These are phyloP conservation scores for Apoderus coryli DNA, from an alignment of 2,888 invertebrate genomes.

Conservation along the genomic window DNA sequence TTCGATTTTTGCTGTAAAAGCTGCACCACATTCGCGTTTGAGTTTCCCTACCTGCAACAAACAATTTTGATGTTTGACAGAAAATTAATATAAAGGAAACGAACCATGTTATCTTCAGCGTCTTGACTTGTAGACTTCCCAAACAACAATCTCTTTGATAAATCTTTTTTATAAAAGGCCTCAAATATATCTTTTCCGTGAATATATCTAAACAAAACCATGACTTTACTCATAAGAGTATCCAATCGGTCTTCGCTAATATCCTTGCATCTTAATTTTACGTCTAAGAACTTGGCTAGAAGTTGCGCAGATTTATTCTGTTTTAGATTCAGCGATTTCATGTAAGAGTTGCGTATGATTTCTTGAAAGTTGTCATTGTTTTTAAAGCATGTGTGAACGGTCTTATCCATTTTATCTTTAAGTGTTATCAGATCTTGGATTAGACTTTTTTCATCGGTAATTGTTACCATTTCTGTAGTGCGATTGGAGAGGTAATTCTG, in stretches of 20 bases:
- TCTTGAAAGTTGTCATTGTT: constrained; percentile 73
- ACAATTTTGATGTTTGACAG: too few species aligned
- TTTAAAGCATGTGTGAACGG: constrained; percentile 76
- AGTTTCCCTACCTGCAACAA: constrained; percentile 93
- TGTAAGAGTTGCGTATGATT: constrained; percentile 87
- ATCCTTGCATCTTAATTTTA: constrained; percentile 85
- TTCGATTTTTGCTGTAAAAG: constrained; percentile 93
- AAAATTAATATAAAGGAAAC: too few species aligned
- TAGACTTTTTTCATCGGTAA: constrained; percentile 78
- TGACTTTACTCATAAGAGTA: constrained; percentile 84
- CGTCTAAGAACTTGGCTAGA: constrained; percentile 95
- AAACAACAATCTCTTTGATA: constrained; percentile 87
- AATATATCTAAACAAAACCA: constrained; percentile 95
- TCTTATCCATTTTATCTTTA: constrained; percentile 88
- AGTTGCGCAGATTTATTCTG: constrained; percentile 95
- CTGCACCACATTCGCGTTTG: constrained; percentile 95
- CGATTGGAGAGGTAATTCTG: constrained; percentile 86
- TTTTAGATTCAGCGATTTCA: constrained; percentile 88
- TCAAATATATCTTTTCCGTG: constrained; percentile 99
- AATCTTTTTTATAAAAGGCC: constrained; percentile 96
- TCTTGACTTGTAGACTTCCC: constrained; percentile 97
- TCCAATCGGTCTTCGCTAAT: constrained; percentile 94
- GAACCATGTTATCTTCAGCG: constrained; percentile 97
- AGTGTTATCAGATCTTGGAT: constrained; percentile 89
- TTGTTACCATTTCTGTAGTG: constrained; percentile 79